Percentiles rank a stretch among this genome's conserved stretches.
These are phyloP conservation scores for Nasonia giraulti DNA, from an alignment of 1,140 invertebrate species.

Conservation along the genomic window DNA sequence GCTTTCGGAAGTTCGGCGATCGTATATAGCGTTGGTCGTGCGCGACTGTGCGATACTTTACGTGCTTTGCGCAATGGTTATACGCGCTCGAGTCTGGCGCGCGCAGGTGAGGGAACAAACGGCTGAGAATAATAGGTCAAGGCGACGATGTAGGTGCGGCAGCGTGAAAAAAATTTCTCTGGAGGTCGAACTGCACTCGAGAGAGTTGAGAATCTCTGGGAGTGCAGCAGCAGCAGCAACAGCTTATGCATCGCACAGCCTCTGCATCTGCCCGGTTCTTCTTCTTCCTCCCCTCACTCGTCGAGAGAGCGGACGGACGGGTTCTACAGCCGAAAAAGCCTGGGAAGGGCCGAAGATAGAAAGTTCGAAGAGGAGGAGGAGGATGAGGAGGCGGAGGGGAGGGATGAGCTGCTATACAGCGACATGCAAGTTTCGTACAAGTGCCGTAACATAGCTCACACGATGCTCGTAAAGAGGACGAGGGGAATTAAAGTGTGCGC, in stretches of 20 bases:
- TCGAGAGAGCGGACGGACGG: background rate
- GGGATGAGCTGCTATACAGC: background rate
- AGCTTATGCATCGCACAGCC: background rate
- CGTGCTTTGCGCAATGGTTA: too few species aligned
- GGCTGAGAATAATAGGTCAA: background rate
- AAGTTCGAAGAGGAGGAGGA: background rate
- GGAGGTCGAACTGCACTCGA: background rate
- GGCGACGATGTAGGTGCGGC: background rate
- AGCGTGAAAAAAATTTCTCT: background rate
- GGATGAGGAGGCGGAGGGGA: background rate
- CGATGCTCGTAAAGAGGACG: slow-evolving; percentile 23
- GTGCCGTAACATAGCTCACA: slow-evolving; percentile 34
- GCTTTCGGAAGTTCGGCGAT: too few species aligned
- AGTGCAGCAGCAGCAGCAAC: background rate
- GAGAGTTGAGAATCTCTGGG: background rate
- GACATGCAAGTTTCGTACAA: slow-evolving; percentile 26
- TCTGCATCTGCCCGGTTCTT: background rate
- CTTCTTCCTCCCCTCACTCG: background rate
- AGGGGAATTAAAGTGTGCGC: slow-evolving; percentile 17
- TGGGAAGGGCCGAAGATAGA: background rate
- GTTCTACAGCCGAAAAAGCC: slow-evolving; percentile 26
- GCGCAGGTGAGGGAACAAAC: too few species aligned
- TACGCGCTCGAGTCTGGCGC: too few species aligned
- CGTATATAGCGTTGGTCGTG: too few species aligned
- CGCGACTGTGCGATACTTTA: too few species aligned